Evolutionary conservation across 1,140 invertebrate genomes (phyloP).

Genomic region (Oryctes rhinoceros): DNA sequence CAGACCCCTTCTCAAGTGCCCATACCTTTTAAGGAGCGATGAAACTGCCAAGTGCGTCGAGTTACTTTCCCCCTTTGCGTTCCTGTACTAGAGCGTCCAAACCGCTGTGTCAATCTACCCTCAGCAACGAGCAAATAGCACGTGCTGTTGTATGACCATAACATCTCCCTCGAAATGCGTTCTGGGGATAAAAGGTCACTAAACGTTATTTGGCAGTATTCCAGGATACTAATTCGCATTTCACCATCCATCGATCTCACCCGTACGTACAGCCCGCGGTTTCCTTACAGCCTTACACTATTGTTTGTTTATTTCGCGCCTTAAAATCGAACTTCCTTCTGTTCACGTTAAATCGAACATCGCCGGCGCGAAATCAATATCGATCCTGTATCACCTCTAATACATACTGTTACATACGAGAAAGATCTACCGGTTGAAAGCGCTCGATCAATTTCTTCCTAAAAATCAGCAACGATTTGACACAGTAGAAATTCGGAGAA

Average conservation of each 20-base stretch:
- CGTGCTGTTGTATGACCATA: slow-evolving; percentile 42
- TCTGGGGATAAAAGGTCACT: slow-evolving; percentile 41
- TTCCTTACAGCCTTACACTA: background rate
- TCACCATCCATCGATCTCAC: slow-evolving; percentile 19
- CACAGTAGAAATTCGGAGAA: background rate
- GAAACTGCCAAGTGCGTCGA: slow-evolving; percentile 57
- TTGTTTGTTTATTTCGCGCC: slow-evolving; percentile 15
- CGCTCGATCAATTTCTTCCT: too few species aligned
- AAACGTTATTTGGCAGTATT: slow-evolving; percentile 26
- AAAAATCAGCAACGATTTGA: too few species aligned
- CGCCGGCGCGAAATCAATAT: too few species aligned
- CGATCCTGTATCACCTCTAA: too few species aligned
- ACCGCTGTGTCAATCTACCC: slow-evolving; percentile 46
- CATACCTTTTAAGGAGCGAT: slow-evolving; percentile 58
- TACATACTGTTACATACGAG: too few species aligned
- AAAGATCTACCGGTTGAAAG: too few species aligned
- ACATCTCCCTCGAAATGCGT: slow-evolving; percentile 35
- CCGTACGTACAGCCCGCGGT: background rate
- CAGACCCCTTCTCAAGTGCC: slow-evolving; percentile 57
- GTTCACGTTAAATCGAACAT: too few species aligned
- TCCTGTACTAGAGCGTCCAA: slow-evolving; percentile 37
- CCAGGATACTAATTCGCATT: slow-evolving; percentile 36
- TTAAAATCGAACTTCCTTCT: background rate
- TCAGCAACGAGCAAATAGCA: slow-evolving; percentile 40
- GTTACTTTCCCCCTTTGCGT: slow-evolving; percentile 50